Evolutionary conservation across 2,797 vertebrate species (phyloP).

Genomic region (Poecilia picta): DNA sequence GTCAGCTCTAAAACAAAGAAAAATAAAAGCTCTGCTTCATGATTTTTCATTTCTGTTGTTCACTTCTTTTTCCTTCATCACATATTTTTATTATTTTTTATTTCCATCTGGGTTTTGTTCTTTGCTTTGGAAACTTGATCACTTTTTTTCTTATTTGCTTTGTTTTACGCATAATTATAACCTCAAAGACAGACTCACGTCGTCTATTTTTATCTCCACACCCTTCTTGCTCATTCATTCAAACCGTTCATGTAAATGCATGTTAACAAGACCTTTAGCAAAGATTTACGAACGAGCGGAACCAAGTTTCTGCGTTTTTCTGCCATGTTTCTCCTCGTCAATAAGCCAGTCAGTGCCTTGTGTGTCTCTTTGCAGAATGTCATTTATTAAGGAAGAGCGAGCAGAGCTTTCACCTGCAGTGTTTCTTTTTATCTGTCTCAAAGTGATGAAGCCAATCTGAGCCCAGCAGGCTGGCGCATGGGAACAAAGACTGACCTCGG

Average conservation of each 20-base stretch:
- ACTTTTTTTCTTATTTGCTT: conserved; percentile 24
- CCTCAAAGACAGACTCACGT: conserved; percentile 24
- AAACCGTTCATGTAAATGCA: conserved; percentile 53
- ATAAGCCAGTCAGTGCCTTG: neutral
- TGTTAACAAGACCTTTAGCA: conserved; percentile 40
- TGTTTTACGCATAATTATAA: conserved; percentile 28
- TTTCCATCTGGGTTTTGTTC: conserved; percentile 8
- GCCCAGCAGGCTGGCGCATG: conserved; percentile 22
- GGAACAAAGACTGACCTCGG: conserved; percentile 44
- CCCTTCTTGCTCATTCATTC: conserved; percentile 30
- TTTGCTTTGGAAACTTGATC: conserved; percentile 28
- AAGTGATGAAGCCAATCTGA: conserved; percentile 36
- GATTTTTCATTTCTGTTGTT: neutral
- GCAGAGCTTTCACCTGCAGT: conserved; percentile 33
- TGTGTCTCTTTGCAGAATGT: conserved; percentile 28
- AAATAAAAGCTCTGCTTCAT: neutral
- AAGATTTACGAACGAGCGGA: conserved; percentile 15
- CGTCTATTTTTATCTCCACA: conserved; percentile 34
- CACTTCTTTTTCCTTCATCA: neutral
- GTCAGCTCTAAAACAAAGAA: neutral
- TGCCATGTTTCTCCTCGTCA: conserved; percentile 4
- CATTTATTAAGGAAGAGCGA: conserved; percentile 52
- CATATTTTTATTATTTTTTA: neutral
- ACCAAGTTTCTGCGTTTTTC: conserved; percentile 2
- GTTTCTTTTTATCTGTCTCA: conserved; percentile 45